Percentiles rank a stretch among this genome's conserved stretches.
Conservation (phyloP, 2,113 vertebrate species). For the Neotoma lepida region DNA sequence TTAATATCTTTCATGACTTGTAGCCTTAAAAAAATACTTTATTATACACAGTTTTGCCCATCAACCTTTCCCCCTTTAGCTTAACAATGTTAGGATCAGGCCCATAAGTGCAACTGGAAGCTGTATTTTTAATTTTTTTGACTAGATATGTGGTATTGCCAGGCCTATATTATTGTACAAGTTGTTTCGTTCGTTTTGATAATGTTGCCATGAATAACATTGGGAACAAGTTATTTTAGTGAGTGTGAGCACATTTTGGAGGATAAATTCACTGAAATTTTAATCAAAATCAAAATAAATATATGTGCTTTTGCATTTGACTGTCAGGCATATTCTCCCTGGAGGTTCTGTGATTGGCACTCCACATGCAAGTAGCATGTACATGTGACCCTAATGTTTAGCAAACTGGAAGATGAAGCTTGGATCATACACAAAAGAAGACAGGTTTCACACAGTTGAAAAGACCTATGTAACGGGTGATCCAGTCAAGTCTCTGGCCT, state of each 20-base stretch:
- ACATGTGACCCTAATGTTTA: background rate
- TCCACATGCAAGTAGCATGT: background rate
- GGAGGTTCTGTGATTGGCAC: background rate
- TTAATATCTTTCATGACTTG: background rate
- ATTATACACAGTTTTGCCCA: background rate
- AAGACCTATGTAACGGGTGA: background rate
- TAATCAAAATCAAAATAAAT: background rate
- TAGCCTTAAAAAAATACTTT: background rate
- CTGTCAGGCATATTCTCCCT: background rate
- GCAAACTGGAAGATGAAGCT: background rate
- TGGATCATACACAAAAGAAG: background rate
- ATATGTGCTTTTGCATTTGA: background rate
- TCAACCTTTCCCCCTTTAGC: background rate
- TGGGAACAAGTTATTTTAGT: background rate
- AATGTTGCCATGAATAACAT: background rate
- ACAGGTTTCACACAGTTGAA: background rate
- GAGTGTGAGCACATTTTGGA: background rate
- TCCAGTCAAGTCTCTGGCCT: background rate
- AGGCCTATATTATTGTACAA: background rate
- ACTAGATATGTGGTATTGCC: background rate
- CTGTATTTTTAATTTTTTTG: background rate
- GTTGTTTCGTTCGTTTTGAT: background rate
- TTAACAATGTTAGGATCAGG: background rate
- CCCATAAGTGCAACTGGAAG: background rate
- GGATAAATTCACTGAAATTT: conserved; percentile 17